Evolutionary conservation across 2,797 vertebrate species (phyloP), one percentile per base, ranked within the genome.

Genomic region (Phyllotis vaccarum): DNA sequence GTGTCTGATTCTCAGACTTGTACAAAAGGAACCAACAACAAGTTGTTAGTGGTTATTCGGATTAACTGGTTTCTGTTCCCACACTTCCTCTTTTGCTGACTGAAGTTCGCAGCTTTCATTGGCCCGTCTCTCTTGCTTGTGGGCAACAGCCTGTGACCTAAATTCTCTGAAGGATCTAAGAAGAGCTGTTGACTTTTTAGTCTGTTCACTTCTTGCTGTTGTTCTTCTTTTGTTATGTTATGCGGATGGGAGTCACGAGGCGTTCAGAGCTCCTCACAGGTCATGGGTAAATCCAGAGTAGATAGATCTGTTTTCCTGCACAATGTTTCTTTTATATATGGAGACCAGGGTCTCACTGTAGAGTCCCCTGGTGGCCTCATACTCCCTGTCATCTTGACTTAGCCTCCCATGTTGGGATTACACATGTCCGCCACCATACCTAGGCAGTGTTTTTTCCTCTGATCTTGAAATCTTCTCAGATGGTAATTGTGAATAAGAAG

Each of bases 391-490:
- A 31, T 58, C 62, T 56, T 54, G 49, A n/a, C 27, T 66, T 34
- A 16, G 24, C 16, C 62, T 81, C 19, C 29, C 37, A 27, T 2
- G 8, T 70, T 80, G 49, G 49, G 21, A 27, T 91, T 46, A 34
- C 31, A 58, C 78, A 24, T 43, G 5, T 22, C 14, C 10, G 9
- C 21, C 13, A 16, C 37, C 78, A 81, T 29, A 11, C 27, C 29
- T 52, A 43, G 64, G 21, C 43, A 74, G 31, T 60, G n/a, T 56
- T 93, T 10, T 58, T 70, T 64, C 5, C 31, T 27, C 1, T 29
- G 64, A 90, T 81, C 17, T 64, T 96, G 52, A 66, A 97, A 92
- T 82, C 24, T 95, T 96, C 66, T 19, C 52, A 96, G 74, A 52
- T 37, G 34, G 62, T 7, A 64, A 85, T 5, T 86, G 34, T 66